These are phyloP conservation scores for Cephus sareptanus DNA, from an alignment of 2,888 invertebrate species.

Conservation along the genomic window DNA sequence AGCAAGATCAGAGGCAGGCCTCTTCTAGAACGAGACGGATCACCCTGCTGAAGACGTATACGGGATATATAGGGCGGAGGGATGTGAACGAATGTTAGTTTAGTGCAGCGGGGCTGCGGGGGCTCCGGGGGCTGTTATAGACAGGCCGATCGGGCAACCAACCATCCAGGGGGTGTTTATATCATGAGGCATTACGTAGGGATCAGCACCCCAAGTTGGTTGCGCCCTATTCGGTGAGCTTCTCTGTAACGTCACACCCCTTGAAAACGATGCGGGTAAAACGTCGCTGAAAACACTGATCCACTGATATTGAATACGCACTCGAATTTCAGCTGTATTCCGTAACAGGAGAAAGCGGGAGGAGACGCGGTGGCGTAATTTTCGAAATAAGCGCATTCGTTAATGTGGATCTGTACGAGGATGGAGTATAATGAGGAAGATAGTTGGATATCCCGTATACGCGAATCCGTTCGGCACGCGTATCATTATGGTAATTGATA, in stretches of 20 bases:
- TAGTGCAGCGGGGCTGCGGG: background rate
- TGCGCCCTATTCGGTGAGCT: background rate
- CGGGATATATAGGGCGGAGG: background rate
- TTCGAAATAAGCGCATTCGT: background rate
- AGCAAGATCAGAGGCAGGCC: background rate
- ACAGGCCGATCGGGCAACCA: background rate
- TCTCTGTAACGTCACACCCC: slow-evolving; percentile 10
- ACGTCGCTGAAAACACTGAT: slow-evolving; percentile 24
- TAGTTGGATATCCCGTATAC: background rate
- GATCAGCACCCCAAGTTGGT: slow-evolving; percentile 25
- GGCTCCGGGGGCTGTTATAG: background rate
- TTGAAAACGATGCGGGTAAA: slow-evolving; percentile 14
- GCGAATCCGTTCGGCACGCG: background rate
- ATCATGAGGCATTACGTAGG: slow-evolving; percentile 34
- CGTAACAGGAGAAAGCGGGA: background rate
- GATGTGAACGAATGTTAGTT: background rate
- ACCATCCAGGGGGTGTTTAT: slow-evolving; percentile 33
- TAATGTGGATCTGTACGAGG: background rate
- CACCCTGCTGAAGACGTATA: background rate
- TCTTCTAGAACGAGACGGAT: background rate
- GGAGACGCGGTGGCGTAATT: background rate
- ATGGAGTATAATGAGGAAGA: background rate
- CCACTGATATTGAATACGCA: background rate
- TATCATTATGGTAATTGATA: background rate
- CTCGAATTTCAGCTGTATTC: background rate